These are phyloP conservation scores for Pherbina coryleti DNA, from an alignment of 2,888 invertebrate species.

Conservation along the genomic window DNA sequence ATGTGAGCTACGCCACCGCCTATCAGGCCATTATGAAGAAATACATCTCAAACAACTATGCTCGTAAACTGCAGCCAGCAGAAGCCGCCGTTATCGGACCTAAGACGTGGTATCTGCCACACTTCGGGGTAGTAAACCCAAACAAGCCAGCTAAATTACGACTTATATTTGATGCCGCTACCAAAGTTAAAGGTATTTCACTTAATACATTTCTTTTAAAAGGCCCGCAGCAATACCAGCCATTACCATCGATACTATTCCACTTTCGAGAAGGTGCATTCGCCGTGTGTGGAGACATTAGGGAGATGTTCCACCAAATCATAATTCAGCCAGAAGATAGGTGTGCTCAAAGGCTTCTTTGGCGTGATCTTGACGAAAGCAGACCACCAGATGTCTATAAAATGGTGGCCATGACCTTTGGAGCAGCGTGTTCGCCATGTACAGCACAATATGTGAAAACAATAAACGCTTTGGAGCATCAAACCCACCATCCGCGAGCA, in stretches of 20 bases:
- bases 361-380: conserved; percentile 45
- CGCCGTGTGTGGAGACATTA: conserved; percentile 56
- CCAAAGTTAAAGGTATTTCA: conserved; percentile 50
- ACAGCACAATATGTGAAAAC: too few relatives aligned
- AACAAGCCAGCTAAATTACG: conserved; percentile 56
- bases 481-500: too few relatives aligned
- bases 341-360: conserved; percentile 57
- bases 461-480: too few relatives aligned
- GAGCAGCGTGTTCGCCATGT: conserved; percentile 49
- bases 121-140: conserved; percentile 54
- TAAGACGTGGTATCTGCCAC: conserved; percentile 55
- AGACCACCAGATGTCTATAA: conserved; percentile 37
- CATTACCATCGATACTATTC: conserved; percentile 59
- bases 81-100: not conserved
- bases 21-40: too few relatives aligned
- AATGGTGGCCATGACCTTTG: conserved; percentile 49
- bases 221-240: conserved; percentile 59
- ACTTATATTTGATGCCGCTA: conserved; percentile 59
- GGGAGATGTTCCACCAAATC: conserved; percentile 54
- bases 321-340: conserved; percentile 53
- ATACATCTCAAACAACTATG: too few relatives aligned
- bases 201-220: not conserved
- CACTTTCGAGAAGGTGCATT: conserved; percentile 59
- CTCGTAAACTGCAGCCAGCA: conserved; percentile 18
- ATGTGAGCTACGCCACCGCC: too few relatives aligned